phyloP scores from a whole-genome alignment of 2,888 invertebrate species.

The Abrostola tripartita region DNA sequence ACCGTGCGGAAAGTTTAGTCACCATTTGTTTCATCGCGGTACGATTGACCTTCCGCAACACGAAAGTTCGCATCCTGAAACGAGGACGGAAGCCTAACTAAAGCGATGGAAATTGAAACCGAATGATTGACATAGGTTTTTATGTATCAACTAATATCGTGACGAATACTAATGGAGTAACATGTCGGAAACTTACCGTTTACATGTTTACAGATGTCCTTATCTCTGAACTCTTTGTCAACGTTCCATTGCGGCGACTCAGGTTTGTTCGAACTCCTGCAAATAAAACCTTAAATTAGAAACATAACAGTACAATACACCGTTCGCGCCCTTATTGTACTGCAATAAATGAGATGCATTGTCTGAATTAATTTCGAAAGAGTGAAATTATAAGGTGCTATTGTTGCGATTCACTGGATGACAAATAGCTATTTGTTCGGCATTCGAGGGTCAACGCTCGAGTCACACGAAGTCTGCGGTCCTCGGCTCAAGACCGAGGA shows the following conservation, averaged over 20 bases:
- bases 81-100: constrained; percentile 45
- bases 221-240: constrained; percentile 80
- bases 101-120: constrained; percentile 48
- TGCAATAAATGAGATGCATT: constrained; percentile 20
- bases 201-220: constrained; percentile 78
- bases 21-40: constrained; percentile 73
- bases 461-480: constrained; percentile 66
- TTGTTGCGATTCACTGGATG: constrained; percentile 72
- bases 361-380: constrained; percentile 32
- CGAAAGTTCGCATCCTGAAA: constrained; percentile 62
- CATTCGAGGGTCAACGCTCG: constrained; percentile 81
- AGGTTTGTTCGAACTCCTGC: constrained; percentile 80
- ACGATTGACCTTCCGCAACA: constrained; percentile 77
- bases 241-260: constrained; percentile 82
- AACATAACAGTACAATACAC: constrained; percentile 53
- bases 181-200: constrained; percentile 77
- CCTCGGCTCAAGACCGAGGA: constrained; percentile 76
- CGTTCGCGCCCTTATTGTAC: constrained; percentile 19
- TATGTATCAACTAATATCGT: constrained; percentile 19
- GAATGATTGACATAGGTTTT: constrained; percentile 40
- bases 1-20: constrained; percentile 87
- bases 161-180: constrained; percentile 18
- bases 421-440: constrained; percentile 76
- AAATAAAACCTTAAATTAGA: constrained; percentile 68
- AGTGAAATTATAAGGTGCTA: constrained; percentile 57